phyloP scores from a whole-genome alignment of 2,888 invertebrate species.

The Agrochola litura region DNA sequence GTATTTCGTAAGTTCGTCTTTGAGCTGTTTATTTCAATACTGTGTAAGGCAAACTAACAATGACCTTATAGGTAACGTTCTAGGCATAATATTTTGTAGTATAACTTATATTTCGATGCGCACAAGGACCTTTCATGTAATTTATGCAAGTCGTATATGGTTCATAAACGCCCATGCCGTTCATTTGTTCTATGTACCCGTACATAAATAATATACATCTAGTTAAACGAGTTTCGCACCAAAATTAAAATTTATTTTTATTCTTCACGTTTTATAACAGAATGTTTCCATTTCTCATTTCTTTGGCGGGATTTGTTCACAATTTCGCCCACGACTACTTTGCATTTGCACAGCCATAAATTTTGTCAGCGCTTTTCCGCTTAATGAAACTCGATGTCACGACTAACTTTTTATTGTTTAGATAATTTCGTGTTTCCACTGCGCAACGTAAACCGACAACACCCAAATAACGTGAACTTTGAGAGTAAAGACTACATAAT shows the following conservation, averaged over 20 bases:
- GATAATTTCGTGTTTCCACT: slow-evolving; percentile 69
- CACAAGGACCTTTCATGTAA: slow-evolving; percentile 25
- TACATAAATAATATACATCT: slow-evolving; percentile 54
- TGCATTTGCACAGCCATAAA: slow-evolving; percentile 79
- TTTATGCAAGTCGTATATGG: slow-evolving; percentile 26
- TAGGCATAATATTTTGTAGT: neutral
- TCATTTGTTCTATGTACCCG: slow-evolving; percentile 27
- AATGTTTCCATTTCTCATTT: slow-evolving; percentile 79
- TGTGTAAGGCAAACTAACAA: slow-evolving; percentile 7
- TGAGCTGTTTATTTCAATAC: slow-evolving; percentile 18
- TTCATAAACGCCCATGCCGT: slow-evolving; percentile 34
- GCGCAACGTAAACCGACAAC: slow-evolving; percentile 59
- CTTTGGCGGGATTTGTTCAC: slow-evolving; percentile 79
- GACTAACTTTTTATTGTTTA: slow-evolving; percentile 74
- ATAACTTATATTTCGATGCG: slow-evolving; percentile 4
- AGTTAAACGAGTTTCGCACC: slow-evolving; percentile 55
- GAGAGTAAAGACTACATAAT: slow-evolving; percentile 43
- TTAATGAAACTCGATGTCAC: slow-evolving; percentile 84
- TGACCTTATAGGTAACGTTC: neutral
- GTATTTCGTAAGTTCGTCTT: slow-evolving; percentile 67
- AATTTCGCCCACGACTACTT: slow-evolving; percentile 79
- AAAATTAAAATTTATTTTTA: slow-evolving; percentile 76
- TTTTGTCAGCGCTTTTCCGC: slow-evolving; percentile 77
- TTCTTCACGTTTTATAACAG: slow-evolving; percentile 75
- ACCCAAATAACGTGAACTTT: slow-evolving; percentile 64